Percentiles rank a stretch among this genome's conserved stretches.
phyloP scores from a whole-genome alignment of 37 sponge, comb jelly and placozoan genomes.

The Aplysina aerophoba region DNA sequence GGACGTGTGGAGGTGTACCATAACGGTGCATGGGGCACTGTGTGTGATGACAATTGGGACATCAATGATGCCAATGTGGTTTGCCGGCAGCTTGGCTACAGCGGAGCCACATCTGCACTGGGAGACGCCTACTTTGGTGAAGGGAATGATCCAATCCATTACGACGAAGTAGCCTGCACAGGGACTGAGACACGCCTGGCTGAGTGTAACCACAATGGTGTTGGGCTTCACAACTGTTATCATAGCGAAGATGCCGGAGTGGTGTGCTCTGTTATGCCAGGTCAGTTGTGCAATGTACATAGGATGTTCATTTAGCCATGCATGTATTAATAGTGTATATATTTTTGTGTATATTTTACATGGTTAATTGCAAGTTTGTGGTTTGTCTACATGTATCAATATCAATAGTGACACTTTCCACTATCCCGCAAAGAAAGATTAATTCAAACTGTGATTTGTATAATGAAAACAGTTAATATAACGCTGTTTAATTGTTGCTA shows the following conservation, averaged over 20 bases:
- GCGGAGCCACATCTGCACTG: neutral
- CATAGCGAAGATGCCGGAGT: neutral
- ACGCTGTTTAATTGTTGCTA: too few species aligned
- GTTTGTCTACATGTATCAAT: too few species aligned
- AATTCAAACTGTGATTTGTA: too few species aligned
- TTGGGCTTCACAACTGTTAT: neutral
- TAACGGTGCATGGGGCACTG: slow-evolving; percentile 25
- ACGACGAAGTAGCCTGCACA: neutral
- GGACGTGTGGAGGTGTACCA: slow-evolving; percentile 29
- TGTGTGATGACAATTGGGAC: neutral
- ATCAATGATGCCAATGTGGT: neutral
- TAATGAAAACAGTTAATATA: too few species aligned
- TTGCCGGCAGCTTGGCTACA: neutral
- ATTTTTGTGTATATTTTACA: too few species aligned
- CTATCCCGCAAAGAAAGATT: too few species aligned
- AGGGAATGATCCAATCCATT: neutral
- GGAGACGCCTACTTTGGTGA: neutral
- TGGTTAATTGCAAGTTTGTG: too few species aligned
- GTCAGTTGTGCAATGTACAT: too few species aligned
- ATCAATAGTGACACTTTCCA: too few species aligned
- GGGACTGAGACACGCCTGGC: neutral
- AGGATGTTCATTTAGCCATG: too few species aligned
- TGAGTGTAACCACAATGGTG: neutral
- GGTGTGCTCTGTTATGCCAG: neutral
- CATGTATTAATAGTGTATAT: too few species aligned